Base-by-base conservation (phyloP, 2,113 vertebrate genomes). In the Semnornis frantzii region DNA sequence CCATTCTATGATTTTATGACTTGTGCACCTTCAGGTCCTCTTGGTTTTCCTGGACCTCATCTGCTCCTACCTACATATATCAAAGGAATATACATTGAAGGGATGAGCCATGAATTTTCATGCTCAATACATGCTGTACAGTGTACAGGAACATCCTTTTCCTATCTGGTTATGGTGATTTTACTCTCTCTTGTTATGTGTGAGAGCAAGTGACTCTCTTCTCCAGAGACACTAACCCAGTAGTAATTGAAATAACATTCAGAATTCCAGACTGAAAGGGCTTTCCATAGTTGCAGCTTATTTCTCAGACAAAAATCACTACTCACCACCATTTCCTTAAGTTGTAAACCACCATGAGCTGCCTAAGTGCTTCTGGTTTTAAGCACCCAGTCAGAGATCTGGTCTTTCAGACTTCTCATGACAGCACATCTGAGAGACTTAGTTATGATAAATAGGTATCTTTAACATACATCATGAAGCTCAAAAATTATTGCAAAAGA, bases 291-390 rank as follows among this genome's bases (percentile, higher is more conserved):
- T 54, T 77, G 24, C 37, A 89, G 23, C 10, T 87, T 71, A 37
- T 72, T 85, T 92, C 72, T 93, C 64, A 68, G 60, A 54, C 30
- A 52, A 77, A 85, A 92, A 39, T 89, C 44, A 50, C 37, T 85
- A 31, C 12, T 74, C 12, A 42, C 78, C 34, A 78, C 73, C 5
- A 59, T 91, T 93, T 87, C 52, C 68, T 79, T 89, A 82, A 63
- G 79, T 70, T 74, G 89, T 87, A 85, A 94, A 74, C 60, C 33
- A 57, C 16, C 19, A 42, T 10, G 75, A 27, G 39, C 30, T 90
- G 48, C 44, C 37, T 89, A 55, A 81, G 58, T 85, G 48, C 87
- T 89, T 85, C 79, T 93, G 57, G 10, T 74, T 93, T 89, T 62
- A 83, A 55, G 60, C 72, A 54, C 63, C 39, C 20, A 68, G 64